Evolutionary conservation across 2,888 invertebrate genomes (phyloP).

Genomic region (Melanotus villosus): DNA sequence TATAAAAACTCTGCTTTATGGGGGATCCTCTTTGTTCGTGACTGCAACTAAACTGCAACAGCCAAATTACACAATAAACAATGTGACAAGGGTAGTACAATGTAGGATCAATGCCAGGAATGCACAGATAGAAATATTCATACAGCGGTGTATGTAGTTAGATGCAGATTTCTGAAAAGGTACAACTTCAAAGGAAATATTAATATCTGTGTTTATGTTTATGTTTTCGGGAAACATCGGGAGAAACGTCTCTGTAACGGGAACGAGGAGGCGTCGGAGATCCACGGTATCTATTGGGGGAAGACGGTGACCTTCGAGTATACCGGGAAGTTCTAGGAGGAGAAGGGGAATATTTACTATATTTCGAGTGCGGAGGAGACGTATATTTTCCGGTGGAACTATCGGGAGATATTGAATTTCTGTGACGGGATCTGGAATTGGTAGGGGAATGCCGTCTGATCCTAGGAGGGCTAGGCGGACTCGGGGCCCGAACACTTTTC

Average conservation of each 20-base stretch:
- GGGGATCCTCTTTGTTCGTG: constrained; percentile 25
- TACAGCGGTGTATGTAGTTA: no score
- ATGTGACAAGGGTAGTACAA: constrained; percentile 12
- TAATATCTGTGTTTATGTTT: constrained; percentile 71
- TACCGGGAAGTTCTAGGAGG: constrained; percentile 60
- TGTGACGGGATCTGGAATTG: constrained; percentile 61
- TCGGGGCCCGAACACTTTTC: constrained; percentile 61
- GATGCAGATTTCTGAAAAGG: no score
- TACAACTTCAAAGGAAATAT: constrained; percentile 33
- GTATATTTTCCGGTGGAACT: constrained; percentile 63
- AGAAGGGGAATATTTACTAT: constrained; percentile 62
- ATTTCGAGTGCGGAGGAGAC: constrained; percentile 58
- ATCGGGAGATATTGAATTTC: constrained; percentile 63
- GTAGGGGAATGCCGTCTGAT: constrained; percentile 65
- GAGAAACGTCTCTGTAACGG: constrained; percentile 57
- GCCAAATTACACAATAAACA: constrained; percentile 29
- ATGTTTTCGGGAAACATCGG: constrained; percentile 66
- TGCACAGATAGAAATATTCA: constrained; percentile 4
- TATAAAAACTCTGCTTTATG: constrained; percentile 8
- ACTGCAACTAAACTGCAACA: constrained; percentile 32
- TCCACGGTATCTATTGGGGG: constrained; percentile 55
- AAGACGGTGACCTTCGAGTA: constrained; percentile 63
- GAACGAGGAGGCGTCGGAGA: constrained; percentile 61
- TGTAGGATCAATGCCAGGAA: constrained; percentile 2
- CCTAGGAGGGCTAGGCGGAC: constrained; percentile 66